Conservation (phyloP, 1,140 invertebrate species). For the Neodiprion fabricii region DNA sequence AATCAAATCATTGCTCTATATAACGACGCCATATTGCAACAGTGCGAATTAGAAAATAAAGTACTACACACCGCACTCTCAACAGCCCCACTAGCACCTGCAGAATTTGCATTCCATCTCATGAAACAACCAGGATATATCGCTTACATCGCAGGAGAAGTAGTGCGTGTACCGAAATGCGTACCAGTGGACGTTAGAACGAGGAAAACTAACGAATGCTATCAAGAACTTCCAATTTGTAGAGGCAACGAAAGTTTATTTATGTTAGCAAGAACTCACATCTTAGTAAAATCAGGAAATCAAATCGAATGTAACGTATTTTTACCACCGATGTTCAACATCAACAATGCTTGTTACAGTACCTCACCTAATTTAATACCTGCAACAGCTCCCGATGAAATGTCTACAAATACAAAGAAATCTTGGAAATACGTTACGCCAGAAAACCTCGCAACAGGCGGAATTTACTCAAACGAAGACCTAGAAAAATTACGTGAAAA, state of each 20-base stretch:
- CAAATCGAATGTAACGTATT: slow-evolving; percentile 12
- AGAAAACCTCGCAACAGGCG: slow-evolving; percentile 5
- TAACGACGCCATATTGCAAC: neutral
- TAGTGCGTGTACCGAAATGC: neutral
- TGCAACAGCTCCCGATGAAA: neutral
- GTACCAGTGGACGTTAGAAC: neutral
- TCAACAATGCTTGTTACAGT: neutral
- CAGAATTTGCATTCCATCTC: neutral
- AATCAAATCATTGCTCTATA: neutral
- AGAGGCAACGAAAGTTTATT: slow-evolving; percentile 4
- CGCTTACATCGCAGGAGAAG: neutral
- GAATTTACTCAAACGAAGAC: slow-evolving; percentile 7
- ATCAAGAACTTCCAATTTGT: slow-evolving; percentile 6
- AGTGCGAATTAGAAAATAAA: neutral
- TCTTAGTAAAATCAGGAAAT: slow-evolving; percentile 5
- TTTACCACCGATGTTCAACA: neutral
- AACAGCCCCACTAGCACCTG: neutral
- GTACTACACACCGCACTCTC: neutral
- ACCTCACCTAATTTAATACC: neutral
- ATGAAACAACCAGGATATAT: neutral
- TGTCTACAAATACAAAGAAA: neutral
- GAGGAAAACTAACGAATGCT: slow-evolving; percentile 8
- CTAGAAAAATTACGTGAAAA: neutral
- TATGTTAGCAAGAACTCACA: slow-evolving; percentile 2
- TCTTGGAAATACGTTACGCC: neutral